These are phyloP conservation scores for Eudemis profundana DNA, from an alignment of 2,888 invertebrate genomes.

Conservation along the genomic window DNA sequence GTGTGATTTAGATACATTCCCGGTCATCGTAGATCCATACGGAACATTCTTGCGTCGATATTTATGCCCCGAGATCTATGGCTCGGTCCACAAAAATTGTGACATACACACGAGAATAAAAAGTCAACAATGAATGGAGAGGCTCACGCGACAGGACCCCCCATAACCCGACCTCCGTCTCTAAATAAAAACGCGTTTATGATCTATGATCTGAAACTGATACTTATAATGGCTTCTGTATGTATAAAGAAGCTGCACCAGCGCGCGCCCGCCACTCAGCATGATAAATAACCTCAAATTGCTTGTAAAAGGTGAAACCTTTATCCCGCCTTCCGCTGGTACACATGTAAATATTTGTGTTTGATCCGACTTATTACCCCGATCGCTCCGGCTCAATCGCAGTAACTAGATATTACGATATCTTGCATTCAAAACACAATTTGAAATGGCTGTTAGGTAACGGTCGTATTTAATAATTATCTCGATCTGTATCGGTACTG, in stretches of 20 bases:
- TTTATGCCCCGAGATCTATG: conserved; percentile 68
- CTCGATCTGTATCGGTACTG: conserved; percentile 54
- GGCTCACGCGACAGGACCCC: conserved; percentile 75
- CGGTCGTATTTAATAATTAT: conserved; percentile 56
- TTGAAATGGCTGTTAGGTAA: conserved; percentile 29
- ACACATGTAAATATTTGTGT: conserved; percentile 77
- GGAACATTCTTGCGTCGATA: conserved; percentile 69
- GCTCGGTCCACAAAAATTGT: conserved; percentile 74
- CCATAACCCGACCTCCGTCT: conserved; percentile 69
- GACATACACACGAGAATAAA: conserved; percentile 77
- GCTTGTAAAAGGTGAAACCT: conserved; percentile 81
- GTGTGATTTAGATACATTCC: conserved; percentile 76
- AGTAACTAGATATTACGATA: conserved; percentile 32
- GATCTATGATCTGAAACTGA: conserved; percentile 85
- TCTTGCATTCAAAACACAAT: conserved; percentile 20
- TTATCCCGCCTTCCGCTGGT: conserved; percentile 72
- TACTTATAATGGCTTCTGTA: conserved; percentile 85
- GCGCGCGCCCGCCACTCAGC: conserved; percentile 63
- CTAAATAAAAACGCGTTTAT: conserved; percentile 80
- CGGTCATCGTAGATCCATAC: conserved; percentile 64
- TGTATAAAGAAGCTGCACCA: conserved; percentile 81
- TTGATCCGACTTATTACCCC: conserved; percentile 43
- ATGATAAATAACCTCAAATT: conserved; percentile 83
- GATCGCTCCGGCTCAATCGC: conserved; percentile 5
- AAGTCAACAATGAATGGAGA: conserved; percentile 74